phyloP scores from a whole-genome alignment of 2,113 vertebrate genomes.

The Synodontis membranacea region DNA sequence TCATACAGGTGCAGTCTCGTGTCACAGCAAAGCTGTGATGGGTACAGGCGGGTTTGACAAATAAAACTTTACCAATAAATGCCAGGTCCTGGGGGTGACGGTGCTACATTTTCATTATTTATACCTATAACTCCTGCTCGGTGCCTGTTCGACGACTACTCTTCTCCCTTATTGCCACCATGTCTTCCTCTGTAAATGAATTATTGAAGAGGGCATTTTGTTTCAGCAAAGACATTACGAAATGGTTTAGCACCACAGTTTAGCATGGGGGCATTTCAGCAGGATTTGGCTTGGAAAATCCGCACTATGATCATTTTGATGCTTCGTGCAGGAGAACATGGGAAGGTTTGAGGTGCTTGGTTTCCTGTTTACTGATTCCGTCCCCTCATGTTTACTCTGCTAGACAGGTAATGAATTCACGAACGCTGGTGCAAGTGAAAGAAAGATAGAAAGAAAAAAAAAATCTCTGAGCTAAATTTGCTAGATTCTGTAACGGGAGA shows the following conservation, averaged over 20 bases:
- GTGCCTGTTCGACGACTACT: slow-evolving; percentile 3
- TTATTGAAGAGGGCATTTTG: slow-evolving; percentile 52
- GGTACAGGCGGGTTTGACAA: slow-evolving; percentile 29
- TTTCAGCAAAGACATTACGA: slow-evolving; percentile 29
- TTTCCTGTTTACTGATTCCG: background rate
- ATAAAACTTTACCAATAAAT: slow-evolving; percentile 45
- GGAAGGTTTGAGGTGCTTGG: background rate
- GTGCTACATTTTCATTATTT: slow-evolving; percentile 53
- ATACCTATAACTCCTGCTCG: slow-evolving; percentile 40
- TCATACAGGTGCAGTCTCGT: background rate
- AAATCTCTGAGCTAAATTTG: background rate
- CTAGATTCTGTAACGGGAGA: slow-evolving; percentile 23
- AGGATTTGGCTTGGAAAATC: slow-evolving; percentile 6
- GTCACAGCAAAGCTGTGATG: background rate
- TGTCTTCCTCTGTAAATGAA: slow-evolving; percentile 39
- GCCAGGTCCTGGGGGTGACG: slow-evolving; percentile 40
- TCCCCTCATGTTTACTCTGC: background rate
- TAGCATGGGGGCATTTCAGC: slow-evolving; percentile 10
- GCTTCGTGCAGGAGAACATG: slow-evolving; percentile 39
- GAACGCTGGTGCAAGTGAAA: background rate
- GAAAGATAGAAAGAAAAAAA: slow-evolving; percentile 28
- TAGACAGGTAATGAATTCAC: slow-evolving; percentile 20
- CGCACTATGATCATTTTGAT: background rate
- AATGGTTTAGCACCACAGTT: slow-evolving; percentile 35
- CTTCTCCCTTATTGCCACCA: slow-evolving; percentile 3